These are phyloP conservation scores for human (Homo sapiens) DNA, from an alignment of 2,113 vertebrate genomes.

Conservation along the genomic window GRCh38 chr12:14910001-14910500, in stretches of 20 bases:
- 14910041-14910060: background rate
- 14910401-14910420: background rate
- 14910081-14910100: background rate
- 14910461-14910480: background rate
- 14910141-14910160: background rate
- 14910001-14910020: slow-evolving; percentile 60
- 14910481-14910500: background rate
- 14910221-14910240: background rate
- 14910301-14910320: background rate
- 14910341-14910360: background rate
- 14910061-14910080: background rate
- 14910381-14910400: background rate
- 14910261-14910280: background rate
- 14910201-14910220: background rate
- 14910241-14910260: background rate
- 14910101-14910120: background rate
- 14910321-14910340: background rate
- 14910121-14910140: slow-evolving; percentile 21
- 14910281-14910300: background rate
- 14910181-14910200: background rate
- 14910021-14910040: slow-evolving; percentile 30
- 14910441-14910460: background rate
- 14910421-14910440: slow-evolving; percentile 23
- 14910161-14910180: background rate
- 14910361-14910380: background rate